These are phyloP conservation scores for Malacoctenus gilli DNA, from an alignment of 2,797 vertebrate genomes.

Conservation along the genomic window DNA sequence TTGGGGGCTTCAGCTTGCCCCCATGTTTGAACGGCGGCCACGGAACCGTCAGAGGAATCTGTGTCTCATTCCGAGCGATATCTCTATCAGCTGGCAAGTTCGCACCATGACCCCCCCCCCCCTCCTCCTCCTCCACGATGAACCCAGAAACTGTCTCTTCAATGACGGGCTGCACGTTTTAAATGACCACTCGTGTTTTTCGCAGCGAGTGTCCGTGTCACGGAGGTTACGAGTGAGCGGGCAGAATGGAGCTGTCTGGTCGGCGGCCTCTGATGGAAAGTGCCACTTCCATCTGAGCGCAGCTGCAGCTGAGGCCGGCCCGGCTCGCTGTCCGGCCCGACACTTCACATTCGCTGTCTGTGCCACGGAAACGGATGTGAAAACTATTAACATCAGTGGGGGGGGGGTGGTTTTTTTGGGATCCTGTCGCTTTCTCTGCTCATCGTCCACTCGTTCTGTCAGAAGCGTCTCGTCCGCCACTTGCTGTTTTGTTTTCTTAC, in stretches of 20 bases:
- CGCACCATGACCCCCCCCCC: constrained; percentile 50
- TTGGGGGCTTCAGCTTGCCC: constrained; percentile 43
- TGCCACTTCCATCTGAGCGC: constrained; percentile 79
- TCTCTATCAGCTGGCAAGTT: constrained; percentile 66
- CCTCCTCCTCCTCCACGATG: constrained; percentile 22
- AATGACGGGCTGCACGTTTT: constrained; percentile 60
- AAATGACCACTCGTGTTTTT: constrained; percentile 73
- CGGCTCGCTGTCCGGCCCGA: constrained; percentile 73
- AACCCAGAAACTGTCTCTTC: constrained; percentile 62
- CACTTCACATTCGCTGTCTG: constrained; percentile 74
- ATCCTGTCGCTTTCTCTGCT: constrained; percentile 37
- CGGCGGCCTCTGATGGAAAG: constrained; percentile 77
- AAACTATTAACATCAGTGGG: constrained; percentile 75
- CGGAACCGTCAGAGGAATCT: constrained; percentile 64
- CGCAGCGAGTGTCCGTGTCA: constrained; percentile 63
- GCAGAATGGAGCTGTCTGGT: constrained; percentile 74
- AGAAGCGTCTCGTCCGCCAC: constrained; percentile 30
- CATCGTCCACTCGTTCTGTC: constrained; percentile 58
- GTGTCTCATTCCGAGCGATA: constrained; percentile 72
- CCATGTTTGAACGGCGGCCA: constrained; percentile 62
- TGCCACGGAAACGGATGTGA: constrained; percentile 72
- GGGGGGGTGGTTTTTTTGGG: constrained; percentile 56
- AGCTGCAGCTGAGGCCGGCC: constrained; percentile 70
- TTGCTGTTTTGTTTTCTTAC: constrained; percentile 52
- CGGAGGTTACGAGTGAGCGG: constrained; percentile 63